These are phyloP conservation scores for Acleris laterana DNA, from an alignment of 2,888 invertebrate genomes.

Conservation along the genomic window DNA sequence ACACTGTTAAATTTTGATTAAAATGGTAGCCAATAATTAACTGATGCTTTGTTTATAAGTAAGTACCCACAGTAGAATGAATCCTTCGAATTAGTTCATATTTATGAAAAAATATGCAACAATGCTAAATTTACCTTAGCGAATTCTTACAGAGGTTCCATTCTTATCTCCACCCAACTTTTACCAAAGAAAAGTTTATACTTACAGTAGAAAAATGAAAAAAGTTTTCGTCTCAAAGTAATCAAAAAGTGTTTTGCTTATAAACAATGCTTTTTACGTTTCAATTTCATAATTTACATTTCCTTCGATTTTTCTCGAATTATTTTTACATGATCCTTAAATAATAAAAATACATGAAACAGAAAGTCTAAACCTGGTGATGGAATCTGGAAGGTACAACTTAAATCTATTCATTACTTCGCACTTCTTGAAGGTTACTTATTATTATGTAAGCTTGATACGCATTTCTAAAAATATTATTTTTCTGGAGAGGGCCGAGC, in stretches of 20 bases:
- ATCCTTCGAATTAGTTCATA: too few relatives aligned
- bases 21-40: too few relatives aligned
- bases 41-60: too few relatives aligned
- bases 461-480: conserved; percentile 36
- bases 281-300: conserved; percentile 16
- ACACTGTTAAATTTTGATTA: too few relatives aligned
- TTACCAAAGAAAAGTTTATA: conserved; percentile 21
- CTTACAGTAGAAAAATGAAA: conserved; percentile 32
- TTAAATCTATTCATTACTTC: conserved; percentile 24
- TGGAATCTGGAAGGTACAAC: background rate
- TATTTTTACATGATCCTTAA: too few relatives aligned
- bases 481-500: conserved; percentile 6
- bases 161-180: conserved; percentile 24
- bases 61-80: too few relatives aligned
- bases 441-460: background rate
- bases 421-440: background rate
- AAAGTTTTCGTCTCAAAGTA: conserved; percentile 34
- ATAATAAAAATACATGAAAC: too few relatives aligned
- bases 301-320: background rate
- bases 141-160: conserved; percentile 13
- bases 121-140: background rate
- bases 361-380: background rate
- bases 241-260: conserved; percentile 29
- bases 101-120: too few relatives aligned
- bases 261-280: conserved; percentile 30